Conservation (phyloP, 2,888 invertebrate species). For the Reticulitermes lucifugus region DNA sequence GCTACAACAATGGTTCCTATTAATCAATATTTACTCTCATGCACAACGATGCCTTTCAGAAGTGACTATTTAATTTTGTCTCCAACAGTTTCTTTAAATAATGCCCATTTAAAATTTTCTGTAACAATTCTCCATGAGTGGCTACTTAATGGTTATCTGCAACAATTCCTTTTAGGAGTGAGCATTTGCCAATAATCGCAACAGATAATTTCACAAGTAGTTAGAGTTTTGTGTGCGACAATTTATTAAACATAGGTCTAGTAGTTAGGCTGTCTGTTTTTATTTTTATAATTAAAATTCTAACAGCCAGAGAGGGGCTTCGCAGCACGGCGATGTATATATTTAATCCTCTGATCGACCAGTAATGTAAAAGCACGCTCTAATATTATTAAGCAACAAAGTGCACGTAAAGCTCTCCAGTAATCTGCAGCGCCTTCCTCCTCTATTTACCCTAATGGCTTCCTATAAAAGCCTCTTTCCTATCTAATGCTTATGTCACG, state of each 20-base stretch:
- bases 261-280: background rate
- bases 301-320: background rate
- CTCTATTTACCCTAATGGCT: conserved; percentile 39
- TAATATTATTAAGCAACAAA: conserved; percentile 17
- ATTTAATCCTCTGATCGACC: background rate
- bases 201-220: too few species aligned
- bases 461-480: conserved; percentile 32
- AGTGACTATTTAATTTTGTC: too few species aligned
- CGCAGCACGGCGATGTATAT: background rate
- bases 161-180: too few species aligned
- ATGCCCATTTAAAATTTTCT: too few species aligned
- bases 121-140: too few species aligned
- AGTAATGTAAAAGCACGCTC: conserved; percentile 21
- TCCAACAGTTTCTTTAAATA: too few species aligned
- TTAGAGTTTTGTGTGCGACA: too few species aligned
- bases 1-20: too few species aligned
- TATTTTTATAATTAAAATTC: background rate
- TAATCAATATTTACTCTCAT: too few species aligned
- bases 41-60: too few species aligned
- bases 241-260: background rate
- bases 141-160: too few species aligned
- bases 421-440: conserved; percentile 26
- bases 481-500: conserved; percentile 39
- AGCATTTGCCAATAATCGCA: too few species aligned
- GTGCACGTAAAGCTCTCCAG: conserved; percentile 16